Conservation (phyloP, 2,797 vertebrate genomes). For the Centropyge bicolor region DNA sequence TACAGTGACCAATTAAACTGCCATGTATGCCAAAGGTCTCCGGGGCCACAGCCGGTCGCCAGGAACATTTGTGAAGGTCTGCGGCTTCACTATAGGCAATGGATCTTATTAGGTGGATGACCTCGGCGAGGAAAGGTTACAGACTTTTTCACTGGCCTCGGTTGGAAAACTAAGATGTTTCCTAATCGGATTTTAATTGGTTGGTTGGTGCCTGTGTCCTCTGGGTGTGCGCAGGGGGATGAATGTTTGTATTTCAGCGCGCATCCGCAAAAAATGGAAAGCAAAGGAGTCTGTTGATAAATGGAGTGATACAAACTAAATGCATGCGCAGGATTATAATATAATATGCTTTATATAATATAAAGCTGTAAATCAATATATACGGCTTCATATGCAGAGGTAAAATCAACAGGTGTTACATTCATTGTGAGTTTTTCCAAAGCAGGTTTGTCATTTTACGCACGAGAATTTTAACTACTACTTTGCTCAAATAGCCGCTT, state of each 20-base stretch:
- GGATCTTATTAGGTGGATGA: slow-evolving; percentile 93
- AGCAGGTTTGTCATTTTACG: not conserved
- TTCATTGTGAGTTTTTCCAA: not conserved
- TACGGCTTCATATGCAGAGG: not conserved
- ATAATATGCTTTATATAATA: too few relatives aligned
- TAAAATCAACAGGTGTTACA: slow-evolving; percentile 56
- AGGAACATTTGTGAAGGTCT: slow-evolving; percentile 91
- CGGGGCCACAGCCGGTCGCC: slow-evolving; percentile 87
- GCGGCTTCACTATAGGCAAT: slow-evolving; percentile 87
- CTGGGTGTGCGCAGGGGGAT: slow-evolving; percentile 47
- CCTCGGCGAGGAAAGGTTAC: slow-evolving; percentile 80
- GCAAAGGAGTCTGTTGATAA: not conserved
- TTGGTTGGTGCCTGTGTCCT: slow-evolving; percentile 74
- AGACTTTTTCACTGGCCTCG: slow-evolving; percentile 81
- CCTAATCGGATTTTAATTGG: slow-evolving; percentile 91
- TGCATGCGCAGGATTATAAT: not conserved
- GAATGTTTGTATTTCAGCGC: slow-evolving; percentile 53
- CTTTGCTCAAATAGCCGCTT: not conserved
- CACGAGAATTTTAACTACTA: not conserved
- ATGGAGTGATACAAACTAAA: not conserved
- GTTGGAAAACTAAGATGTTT: slow-evolving; percentile 84
- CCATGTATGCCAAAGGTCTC: slow-evolving; percentile 91
- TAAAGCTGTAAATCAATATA: too few relatives aligned
- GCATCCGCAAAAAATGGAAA: slow-evolving; percentile 28
- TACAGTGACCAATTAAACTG: slow-evolving; percentile 94